Percentiles rank a stretch among this genome's conserved stretches.
These are phyloP conservation scores for Iguana delicatissima DNA, from an alignment of 2,797 vertebrate species.

Conservation along the genomic window DNA sequence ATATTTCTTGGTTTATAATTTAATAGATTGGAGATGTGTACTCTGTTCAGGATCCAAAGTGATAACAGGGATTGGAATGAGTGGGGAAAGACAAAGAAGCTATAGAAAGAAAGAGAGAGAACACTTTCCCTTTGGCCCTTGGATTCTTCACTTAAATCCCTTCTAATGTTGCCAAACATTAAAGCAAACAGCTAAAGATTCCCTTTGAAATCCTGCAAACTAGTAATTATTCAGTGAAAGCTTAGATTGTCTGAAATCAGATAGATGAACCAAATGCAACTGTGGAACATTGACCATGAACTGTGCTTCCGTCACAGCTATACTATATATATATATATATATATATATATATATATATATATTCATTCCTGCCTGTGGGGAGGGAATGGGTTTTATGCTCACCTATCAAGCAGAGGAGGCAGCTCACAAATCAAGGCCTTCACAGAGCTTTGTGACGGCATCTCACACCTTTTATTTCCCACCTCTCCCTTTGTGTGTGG, in stretches of 20 bases:
- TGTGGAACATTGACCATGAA: background rate
- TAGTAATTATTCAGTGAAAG: background rate
- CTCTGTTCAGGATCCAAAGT: background rate
- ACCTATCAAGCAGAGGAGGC: background rate
- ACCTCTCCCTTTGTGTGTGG: background rate
- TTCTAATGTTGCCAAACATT: background rate
- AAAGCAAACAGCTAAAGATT: background rate
- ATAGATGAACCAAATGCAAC: background rate
- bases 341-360: background rate
- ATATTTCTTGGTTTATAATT: background rate
- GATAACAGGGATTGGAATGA: background rate
- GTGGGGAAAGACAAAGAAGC: background rate
- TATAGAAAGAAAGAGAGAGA: background rate
- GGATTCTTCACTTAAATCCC: background rate
- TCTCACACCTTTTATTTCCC: background rate
- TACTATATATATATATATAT: background rate
- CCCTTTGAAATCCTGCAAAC: background rate
- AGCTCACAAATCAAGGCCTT: background rate
- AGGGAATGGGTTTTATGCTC: background rate
- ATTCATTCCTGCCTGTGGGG: background rate
- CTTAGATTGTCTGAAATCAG: background rate
- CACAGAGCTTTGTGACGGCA: background rate
- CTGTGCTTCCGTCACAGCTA: background rate
- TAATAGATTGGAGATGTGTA: background rate
- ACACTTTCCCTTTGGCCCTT: background rate